A percentile compares a stretch with the other conserved stretches of the same genome.
phyloP scores from a whole-genome alignment of 1,140 invertebrate species.

The Whitmania pigra region DNA sequence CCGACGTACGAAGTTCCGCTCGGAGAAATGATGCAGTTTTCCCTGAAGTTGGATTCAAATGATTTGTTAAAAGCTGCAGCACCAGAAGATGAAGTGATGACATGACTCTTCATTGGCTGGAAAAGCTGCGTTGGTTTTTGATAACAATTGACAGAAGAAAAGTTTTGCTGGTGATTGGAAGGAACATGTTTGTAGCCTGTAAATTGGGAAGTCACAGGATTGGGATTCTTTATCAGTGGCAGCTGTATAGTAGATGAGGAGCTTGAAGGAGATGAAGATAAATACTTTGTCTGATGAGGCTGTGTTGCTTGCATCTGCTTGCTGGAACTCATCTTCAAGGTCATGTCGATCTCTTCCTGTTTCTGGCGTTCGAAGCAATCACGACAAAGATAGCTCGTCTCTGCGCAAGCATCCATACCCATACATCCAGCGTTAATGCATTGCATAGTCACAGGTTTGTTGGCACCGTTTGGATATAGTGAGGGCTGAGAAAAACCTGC shows the following conservation, averaged over 20 bases:
- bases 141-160: neutral
- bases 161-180: neutral
- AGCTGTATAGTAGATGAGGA: neutral
- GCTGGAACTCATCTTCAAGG: constrained; percentile 4
- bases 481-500: neutral
- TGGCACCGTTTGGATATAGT: neutral
- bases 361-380: constrained; percentile 34
- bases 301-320: neutral
- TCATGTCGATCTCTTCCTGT: constrained; percentile 26
- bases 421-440: constrained; percentile 46
- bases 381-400: constrained; percentile 46
- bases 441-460: constrained; percentile 14
- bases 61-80: constrained; percentile 12
- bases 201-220: neutral
- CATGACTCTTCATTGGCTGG: neutral
- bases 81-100: constrained; percentile 2
- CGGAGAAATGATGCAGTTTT: neutral
- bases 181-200: neutral
- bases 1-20: neutral
- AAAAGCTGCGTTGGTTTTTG: neutral
- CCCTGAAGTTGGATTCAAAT: constrained; percentile 1
- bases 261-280: neutral
- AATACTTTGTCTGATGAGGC: neutral
- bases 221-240: constrained; percentile 3
- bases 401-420: constrained; percentile 41